phyloP scores from a whole-genome alignment of 1,140 invertebrate genomes.

The Gryllus bimaculatus region DNA sequence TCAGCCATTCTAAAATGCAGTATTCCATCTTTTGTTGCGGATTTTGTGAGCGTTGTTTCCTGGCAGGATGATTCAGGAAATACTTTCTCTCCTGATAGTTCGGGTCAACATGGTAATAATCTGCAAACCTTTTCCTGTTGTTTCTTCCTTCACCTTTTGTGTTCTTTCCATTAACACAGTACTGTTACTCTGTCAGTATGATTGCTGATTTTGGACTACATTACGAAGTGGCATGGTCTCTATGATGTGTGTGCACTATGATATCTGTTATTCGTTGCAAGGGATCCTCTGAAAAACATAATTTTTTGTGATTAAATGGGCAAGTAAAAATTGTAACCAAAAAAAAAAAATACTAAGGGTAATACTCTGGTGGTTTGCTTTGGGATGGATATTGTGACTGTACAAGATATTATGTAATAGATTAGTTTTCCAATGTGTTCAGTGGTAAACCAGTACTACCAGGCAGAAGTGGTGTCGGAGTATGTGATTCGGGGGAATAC shows the following conservation, averaged over 20 bases:
- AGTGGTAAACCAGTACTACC: conserved; percentile 87
- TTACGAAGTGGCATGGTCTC: neutral
- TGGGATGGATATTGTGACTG: neutral
- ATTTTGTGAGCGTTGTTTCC: conserved; percentile 76
- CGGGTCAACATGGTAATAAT: neutral
- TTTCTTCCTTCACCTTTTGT: neutral
- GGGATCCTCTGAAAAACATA: neutral
- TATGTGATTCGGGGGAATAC: conserved; percentile 88
- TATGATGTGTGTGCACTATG: too few relatives aligned
- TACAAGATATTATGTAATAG: neutral
- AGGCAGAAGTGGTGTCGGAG: conserved; percentile 84
- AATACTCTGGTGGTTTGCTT: too few relatives aligned
- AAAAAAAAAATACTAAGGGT: too few relatives aligned
- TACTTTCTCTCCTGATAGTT: conserved; percentile 23
- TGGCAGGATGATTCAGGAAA: conserved; percentile 77
- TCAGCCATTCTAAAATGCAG: conserved; percentile 88
- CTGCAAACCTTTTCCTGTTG: neutral
- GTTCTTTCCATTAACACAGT: neutral
- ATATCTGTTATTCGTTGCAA: too few relatives aligned
- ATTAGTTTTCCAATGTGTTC: conserved; percentile 28
- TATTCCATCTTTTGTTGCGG: conserved; percentile 84
- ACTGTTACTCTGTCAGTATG: neutral
- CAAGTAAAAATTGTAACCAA: too few relatives aligned
- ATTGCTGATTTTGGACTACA: neutral
- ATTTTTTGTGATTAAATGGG: neutral